Conservation (phyloP, 2,888 invertebrate species). For the Lapara coniferarum region DNA sequence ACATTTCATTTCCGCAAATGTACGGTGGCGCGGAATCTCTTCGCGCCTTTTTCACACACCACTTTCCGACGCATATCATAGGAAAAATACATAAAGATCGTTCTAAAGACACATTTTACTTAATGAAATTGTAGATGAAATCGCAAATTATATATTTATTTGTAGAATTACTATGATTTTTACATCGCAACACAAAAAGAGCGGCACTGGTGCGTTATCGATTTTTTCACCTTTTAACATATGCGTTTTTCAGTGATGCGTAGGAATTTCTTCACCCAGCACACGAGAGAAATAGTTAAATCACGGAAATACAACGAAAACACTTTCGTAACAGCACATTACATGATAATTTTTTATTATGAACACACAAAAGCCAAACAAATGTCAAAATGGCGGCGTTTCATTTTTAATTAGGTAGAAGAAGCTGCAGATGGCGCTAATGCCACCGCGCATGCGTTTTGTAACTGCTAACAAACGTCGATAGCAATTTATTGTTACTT, state of each 20-base stretch:
- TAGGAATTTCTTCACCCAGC: conserved; percentile 45
- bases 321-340: conserved; percentile 55
- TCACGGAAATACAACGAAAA: conserved; percentile 52
- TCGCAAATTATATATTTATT: conserved; percentile 33
- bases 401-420: conserved; percentile 49
- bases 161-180: conserved; percentile 54
- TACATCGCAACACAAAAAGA: conserved; percentile 70
- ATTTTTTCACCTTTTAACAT: conserved; percentile 66
- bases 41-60: conserved; percentile 76
- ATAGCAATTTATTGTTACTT: conserved; percentile 36
- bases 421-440: conserved; percentile 69
- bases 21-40: conserved; percentile 55
- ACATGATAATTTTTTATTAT: conserved; percentile 63
- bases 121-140: conserved; percentile 36
- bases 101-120: conserved; percentile 36
- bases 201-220: conserved; percentile 76
- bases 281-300: conserved; percentile 45
- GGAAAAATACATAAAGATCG: conserved; percentile 33
- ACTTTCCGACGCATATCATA: conserved; percentile 50
- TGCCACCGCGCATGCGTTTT: conserved; percentile 72
- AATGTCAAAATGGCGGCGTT: conserved; percentile 84
- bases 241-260: conserved; percentile 52
- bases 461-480: conserved; percentile 55
- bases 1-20: conserved; percentile 50
- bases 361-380: conserved; percentile 82